Conservation (phyloP, 2,113 vertebrate species). For the Lipotes vexillifer region DNA sequence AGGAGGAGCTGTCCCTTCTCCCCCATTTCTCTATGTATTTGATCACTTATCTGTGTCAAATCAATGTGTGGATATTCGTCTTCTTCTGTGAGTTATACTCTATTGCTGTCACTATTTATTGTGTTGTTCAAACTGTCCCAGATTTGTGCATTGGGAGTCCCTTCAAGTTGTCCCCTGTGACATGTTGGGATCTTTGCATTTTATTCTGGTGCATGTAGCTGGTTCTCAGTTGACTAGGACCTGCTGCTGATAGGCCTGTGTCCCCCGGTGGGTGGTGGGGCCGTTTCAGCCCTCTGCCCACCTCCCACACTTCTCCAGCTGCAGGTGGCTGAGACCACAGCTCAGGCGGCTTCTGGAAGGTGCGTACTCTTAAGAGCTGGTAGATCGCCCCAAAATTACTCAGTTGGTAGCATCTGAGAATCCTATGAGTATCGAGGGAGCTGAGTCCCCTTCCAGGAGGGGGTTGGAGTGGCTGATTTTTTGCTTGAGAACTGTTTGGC, state of each 20-base stretch:
- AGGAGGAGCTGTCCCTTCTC: neutral
- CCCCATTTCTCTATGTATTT: neutral
- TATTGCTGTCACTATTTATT: neutral
- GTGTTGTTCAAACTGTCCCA: neutral
- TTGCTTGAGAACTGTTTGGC: neutral
- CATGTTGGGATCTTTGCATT: neutral
- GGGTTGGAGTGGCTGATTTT: neutral
- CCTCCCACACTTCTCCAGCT: neutral
- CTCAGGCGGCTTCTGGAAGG: neutral
- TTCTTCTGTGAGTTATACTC: neutral
- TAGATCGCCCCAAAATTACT: neutral
- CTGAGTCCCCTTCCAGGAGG: neutral
- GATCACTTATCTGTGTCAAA: neutral
- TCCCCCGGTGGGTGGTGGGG: neutral
- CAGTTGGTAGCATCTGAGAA: neutral
- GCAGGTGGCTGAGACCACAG: neutral
- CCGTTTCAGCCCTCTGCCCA: neutral
- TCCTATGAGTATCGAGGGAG: neutral
- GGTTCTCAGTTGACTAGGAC: neutral
- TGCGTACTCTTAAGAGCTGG: neutral
- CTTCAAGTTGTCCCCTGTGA: neutral
- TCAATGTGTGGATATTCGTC: no score
- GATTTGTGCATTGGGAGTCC: neutral
- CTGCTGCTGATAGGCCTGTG: neutral
- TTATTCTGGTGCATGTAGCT: accelerated